phyloP scores from a whole-genome alignment of 92 coral and sea anemone genomes.

The Scolanthus callimorphus region DNA sequence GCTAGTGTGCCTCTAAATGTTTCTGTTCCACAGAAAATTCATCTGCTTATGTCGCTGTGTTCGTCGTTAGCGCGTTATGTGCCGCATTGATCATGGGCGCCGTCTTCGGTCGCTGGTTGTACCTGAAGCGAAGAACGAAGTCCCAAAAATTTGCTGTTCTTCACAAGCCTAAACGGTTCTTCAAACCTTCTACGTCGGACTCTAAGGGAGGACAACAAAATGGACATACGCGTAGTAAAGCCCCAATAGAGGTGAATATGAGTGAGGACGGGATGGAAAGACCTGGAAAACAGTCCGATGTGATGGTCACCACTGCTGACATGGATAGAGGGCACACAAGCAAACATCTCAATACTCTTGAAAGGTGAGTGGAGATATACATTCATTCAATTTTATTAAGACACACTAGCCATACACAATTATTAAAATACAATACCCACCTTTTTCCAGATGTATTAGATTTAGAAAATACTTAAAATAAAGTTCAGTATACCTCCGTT shows the following conservation, averaged over 20 bases:
- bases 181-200: constrained; percentile 27
- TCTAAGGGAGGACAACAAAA: constrained; percentile 23
- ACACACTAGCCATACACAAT: no score
- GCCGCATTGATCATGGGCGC: constrained; percentile 52
- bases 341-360: constrained; percentile 34
- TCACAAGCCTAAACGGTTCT: constrained; percentile 60
- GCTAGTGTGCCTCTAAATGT: no score
- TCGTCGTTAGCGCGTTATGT: constrained; percentile 43
- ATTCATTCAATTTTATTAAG: no score
- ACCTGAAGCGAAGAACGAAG: constrained; percentile 25
- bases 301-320: constrained; percentile 45
- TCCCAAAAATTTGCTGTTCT: constrained; percentile 29
- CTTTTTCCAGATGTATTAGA: no score
- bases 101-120: constrained; percentile 27
- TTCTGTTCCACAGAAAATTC: constrained; percentile 39
- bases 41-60: constrained; percentile 47
- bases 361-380: constrained; percentile 38
- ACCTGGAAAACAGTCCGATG: constrained; percentile 36
- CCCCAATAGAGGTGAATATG: constrained; percentile 18
- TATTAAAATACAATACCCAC: no score
- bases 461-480: no score
- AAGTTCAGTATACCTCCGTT: no score
- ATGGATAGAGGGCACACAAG: constrained; percentile 34
- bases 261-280: constrained; percentile 17
- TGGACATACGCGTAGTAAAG: constrained; percentile 31